Conservation (phyloP, 2,888 invertebrate species). For the Apocheima hispidaria region DNA sequence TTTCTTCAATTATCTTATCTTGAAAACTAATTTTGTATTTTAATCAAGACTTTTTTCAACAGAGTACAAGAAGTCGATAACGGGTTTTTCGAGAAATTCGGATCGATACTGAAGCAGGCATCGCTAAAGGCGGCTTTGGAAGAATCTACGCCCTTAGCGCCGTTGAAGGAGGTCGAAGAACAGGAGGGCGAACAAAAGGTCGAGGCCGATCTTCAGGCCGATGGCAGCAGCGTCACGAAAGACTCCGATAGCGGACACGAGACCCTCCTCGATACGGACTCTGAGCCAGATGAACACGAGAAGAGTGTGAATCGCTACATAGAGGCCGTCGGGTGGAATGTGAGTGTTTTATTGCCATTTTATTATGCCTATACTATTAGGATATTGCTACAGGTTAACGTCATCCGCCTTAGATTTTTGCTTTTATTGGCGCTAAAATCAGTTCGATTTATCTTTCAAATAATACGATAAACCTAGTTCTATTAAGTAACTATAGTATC, state of each 20-base stretch:
- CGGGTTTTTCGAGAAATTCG: slow-evolving; percentile 94
- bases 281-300: slow-evolving; percentile 88
- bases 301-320: slow-evolving; percentile 86
- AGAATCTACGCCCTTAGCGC: slow-evolving; percentile 85
- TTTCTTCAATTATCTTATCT: too few relatives aligned
- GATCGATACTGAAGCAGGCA: slow-evolving; percentile 89
- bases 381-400: slow-evolving; percentile 36
- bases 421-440: slow-evolving; percentile 28
- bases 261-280: slow-evolving; percentile 87
- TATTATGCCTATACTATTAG: slow-evolving; percentile 36
- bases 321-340: slow-evolving; percentile 90
- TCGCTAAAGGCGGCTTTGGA: slow-evolving; percentile 86
- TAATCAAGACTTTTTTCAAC: slow-evolving; percentile 56
- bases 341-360: slow-evolving; percentile 83
- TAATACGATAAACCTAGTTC: slow-evolving; percentile 12
- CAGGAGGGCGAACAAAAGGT: slow-evolving; percentile 75
- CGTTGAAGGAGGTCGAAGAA: slow-evolving; percentile 77
- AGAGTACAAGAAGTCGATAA: slow-evolving; percentile 94
- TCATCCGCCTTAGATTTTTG: slow-evolving; percentile 38
- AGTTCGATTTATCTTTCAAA: slow-evolving; percentile 12
- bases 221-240: slow-evolving; percentile 65
- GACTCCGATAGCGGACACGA: slow-evolving; percentile 85
- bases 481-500: background rate
- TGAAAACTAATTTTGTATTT: background rate
- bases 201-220: slow-evolving; percentile 69